A percentile compares a stretch with the other conserved stretches of the same genome.
Evolutionary conservation across 2,113 vertebrate genomes (phyloP).

Genomic region (Oncorhynchus keta): DNA sequence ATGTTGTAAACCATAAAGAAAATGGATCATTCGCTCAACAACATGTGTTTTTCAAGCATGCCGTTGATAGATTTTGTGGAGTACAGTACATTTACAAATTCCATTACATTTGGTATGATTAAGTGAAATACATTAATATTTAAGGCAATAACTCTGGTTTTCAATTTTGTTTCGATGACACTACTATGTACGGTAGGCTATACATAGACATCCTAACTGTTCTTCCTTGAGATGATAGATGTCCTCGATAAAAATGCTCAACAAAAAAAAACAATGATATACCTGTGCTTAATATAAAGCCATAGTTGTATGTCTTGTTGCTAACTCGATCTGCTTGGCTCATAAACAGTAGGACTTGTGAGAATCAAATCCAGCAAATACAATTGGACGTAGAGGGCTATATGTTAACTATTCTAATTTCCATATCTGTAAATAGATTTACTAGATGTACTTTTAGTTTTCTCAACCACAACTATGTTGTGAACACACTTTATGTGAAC

Average conservation of each 20-base stretch:
- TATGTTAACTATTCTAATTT: conserved; percentile 36
- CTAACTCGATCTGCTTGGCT: conserved; percentile 9
- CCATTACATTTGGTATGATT: conserved; percentile 49
- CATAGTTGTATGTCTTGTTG: conserved; percentile 1
- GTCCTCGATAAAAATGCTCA: conserved; percentile 2
- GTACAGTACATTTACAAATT: conserved; percentile 41
- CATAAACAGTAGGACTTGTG: conserved; percentile 10
- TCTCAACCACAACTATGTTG: conserved; percentile 60
- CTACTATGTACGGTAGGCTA: conserved; percentile 26
- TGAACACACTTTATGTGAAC: conserved; percentile 67
- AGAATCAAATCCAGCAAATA: conserved; percentile 13
- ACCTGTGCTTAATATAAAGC: conserved; percentile 22
- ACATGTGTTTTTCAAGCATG: conserved; percentile 58
- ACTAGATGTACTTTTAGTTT: conserved; percentile 38
- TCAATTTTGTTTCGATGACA: conserved; percentile 44
- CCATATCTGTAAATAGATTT: conserved; percentile 41
- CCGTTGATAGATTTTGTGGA: conserved; percentile 53
- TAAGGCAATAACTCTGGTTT: conserved; percentile 75
- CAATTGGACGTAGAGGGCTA: conserved; percentile 31
- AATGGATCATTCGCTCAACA: conserved; percentile 28
- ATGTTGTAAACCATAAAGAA: conserved; percentile 26
- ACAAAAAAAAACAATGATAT: conserved; percentile 19
- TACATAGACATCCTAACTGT: conserved; percentile 41
- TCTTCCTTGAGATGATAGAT: conserved; percentile 46
- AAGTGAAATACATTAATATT: conserved; percentile 63